Evolutionary conservation across 1,140 invertebrate genomes (phyloP), one percentile per base, ranked within the genome.

Genomic region (Cherax quadricarinatus): DNA sequence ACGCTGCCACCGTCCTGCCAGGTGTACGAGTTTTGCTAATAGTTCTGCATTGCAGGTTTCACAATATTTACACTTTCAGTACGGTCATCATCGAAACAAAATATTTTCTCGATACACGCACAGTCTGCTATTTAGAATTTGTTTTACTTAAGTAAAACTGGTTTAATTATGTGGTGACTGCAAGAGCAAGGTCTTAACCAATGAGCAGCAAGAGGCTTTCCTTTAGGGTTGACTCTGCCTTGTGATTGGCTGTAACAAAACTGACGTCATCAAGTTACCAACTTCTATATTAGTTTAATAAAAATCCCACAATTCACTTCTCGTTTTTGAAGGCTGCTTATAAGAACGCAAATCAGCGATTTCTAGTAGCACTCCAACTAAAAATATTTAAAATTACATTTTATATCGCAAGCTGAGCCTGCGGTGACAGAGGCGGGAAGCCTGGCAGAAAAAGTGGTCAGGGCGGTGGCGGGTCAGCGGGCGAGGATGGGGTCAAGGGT

Each of bases 381-480:
- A 75, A 30, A 30, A 75, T 30, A 75, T 16, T 75, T 30, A 75
- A 75, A n/a, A 75, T 75, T 30, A 9, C 21, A 6, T 75, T 78
- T n/a, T 90, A 14, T 48, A 57, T 66, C 62, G 30, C 48, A 73
- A 49, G 73, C 24, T 14, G 60, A 80, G 90, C 90, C 90, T 51
- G 73, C 30, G 84, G 90, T 91, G 90, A 91, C 90, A 91, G 90
- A 81, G 84, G 84, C 84, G 78, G 89, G 90, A 84, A 91, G 90
- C 60, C 30, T n/a, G 90, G 75, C 21, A 81, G 84, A 91, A 91
- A 91, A 91, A 91, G 84, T 91, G 90, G 90, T 91, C 85, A 62
- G 84, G 90, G 90, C 30, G 79, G 90, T 87, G 90, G 75, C 90
- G 84, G 89, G 89, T 91, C 89, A 91, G 89, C 89, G 89, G 73